Conservation (phyloP, 2,888 invertebrate species). For the Diaprepes abbreviatus region DNA sequence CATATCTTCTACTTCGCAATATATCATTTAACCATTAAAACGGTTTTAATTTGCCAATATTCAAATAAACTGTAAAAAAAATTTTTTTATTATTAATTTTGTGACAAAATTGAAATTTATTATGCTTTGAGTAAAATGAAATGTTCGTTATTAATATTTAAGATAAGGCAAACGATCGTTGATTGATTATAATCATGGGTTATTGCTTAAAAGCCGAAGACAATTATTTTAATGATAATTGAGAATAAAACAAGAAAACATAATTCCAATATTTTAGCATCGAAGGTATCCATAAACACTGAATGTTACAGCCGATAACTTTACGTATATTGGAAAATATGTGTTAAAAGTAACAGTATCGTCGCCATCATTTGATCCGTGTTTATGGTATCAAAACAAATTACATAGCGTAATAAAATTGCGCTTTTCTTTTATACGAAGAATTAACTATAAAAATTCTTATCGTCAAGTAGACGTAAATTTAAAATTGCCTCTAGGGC, state of each 20-base stretch:
- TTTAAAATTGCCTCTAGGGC: conserved; percentile 59
- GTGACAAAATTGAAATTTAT: too few relatives aligned
- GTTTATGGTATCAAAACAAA: conserved; percentile 53
- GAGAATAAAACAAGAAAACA: conserved; percentile 2
- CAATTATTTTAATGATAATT: conserved; percentile 15
- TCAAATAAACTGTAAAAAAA: too few relatives aligned
- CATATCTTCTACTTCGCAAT: too few relatives aligned
- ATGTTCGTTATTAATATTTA: too few relatives aligned
- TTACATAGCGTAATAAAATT: conserved; percentile 54
- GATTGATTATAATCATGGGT: background rate
- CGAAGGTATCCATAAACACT: conserved; percentile 24
- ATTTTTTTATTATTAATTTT: too few relatives aligned
- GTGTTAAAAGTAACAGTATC: conserved; percentile 39
- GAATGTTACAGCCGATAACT: conserved; percentile 31
- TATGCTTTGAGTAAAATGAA: too few relatives aligned
- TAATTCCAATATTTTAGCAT: conserved; percentile 20
- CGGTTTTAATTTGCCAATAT: too few relatives aligned
- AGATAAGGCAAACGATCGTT: too few relatives aligned
- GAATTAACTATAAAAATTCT: conserved; percentile 62
- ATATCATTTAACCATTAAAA: too few relatives aligned
- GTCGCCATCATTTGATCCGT: conserved; percentile 38
- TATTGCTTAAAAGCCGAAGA: background rate
- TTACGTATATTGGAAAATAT: conserved; percentile 37
- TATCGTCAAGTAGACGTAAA: conserved; percentile 61
- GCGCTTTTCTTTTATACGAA: conserved; percentile 54